Conservation (phyloP, 1,140 invertebrate species). For the Maniola jurtina region DNA sequence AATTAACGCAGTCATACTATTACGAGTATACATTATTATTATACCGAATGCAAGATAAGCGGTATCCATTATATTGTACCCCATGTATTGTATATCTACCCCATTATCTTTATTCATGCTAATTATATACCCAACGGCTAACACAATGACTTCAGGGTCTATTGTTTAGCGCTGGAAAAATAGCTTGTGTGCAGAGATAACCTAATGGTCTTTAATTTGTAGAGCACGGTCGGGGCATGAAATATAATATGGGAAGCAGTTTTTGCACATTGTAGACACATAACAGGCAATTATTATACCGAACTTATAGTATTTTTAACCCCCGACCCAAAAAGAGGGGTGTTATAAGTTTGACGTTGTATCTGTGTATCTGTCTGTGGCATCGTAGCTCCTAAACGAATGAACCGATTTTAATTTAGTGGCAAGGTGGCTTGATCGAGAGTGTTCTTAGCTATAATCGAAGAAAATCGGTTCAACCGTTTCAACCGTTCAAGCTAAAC, state of each 20-base stretch:
- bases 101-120: not conserved
- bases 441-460: too few relatives aligned
- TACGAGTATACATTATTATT: too few relatives aligned
- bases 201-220: constrained; percentile 22
- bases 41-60: not conserved
- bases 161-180: constrained; percentile 14
- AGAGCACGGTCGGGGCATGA: constrained; percentile 15
- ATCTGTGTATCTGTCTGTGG: too few relatives aligned
- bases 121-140: not conserved
- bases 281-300: too few relatives aligned
- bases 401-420: too few relatives aligned
- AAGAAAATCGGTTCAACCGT: too few relatives aligned
- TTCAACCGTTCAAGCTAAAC: too few relatives aligned
- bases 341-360: too few relatives aligned
- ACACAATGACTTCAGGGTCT: constrained; percentile 1
- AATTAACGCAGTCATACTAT: too few relatives aligned
- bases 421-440: too few relatives aligned
- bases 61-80: not conserved
- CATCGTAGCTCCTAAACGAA: too few relatives aligned
- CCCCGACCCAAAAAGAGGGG: too few relatives aligned
- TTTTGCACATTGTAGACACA: not conserved
- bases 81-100: not conserved
- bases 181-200: constrained; percentile 22
- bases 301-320: not conserved
- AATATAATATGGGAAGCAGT: constrained; percentile 6